Evolutionary conservation across 2,888 invertebrate genomes (phyloP), one percentile per base, ranked within the genome.

Genomic region (Synanthedon vespiformis): DNA sequence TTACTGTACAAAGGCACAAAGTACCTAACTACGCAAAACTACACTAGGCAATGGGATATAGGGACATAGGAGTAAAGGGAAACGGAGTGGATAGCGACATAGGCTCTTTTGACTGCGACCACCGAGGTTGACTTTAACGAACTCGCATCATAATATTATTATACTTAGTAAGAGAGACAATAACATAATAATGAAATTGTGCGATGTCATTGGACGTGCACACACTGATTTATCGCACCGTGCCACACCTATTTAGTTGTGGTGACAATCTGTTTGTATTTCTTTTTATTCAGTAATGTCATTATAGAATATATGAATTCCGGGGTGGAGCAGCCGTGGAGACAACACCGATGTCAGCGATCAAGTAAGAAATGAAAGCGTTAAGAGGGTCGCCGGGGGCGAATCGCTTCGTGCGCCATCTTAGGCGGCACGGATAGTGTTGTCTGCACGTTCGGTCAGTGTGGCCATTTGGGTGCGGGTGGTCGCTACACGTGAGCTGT

Each of bases 241-340:
- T 80, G 83, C 78, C 83, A 82, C 82, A 78, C 77, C 49, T 53
- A 53, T 70, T 81, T 22, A 4, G 80, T 83, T 85, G 87, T 86
- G 86, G 85, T 87, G 86, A 82, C 72, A 69, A 73, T 77, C 81
- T 55, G 58, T 62, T 60, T 48, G 57, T 63, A 62, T 61, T 49
- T 22, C 27, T 53, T 48, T 44, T 44, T 44, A 13, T 14, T 44
- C n/a, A 13, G n/a, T 44, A 44, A 13, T 44, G 48, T 48, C 5
- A 48, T 16, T 41, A 13, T 27, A 8, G 27, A 27, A 27, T 16
- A 16, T 16, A 16, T n/a, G n/a, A 16, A 0, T 34, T 34, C 34
- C 10, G 44, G 44, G 44, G 8, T 14, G 58, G 54, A 40, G 56
- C 61, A 57, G 59, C 54, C 76, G 70, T 69, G 74, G 64, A 74